Conservation (phyloP, 2,797 vertebrate genomes). For the Neostethus bicornis region DNA sequence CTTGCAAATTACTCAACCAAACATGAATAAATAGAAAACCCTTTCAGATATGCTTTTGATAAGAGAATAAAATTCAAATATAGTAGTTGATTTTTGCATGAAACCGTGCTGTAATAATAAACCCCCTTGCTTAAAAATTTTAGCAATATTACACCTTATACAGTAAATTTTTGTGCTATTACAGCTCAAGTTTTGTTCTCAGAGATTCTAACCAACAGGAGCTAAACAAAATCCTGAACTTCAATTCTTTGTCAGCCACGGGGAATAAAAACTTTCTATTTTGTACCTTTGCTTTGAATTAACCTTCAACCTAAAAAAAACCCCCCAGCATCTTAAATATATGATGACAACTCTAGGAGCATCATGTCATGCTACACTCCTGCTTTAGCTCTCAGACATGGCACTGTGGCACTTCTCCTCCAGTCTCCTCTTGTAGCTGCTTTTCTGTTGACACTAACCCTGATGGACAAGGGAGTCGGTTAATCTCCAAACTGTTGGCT, state of each 20-base stretch:
- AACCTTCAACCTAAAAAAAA: constrained; percentile 36
- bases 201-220: constrained; percentile 4
- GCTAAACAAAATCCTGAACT: constrained; percentile 31
- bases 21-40: too few relatives aligned
- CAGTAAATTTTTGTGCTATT: not conserved
- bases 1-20: too few relatives aligned
- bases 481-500: constrained; percentile 24
- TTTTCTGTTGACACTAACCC: constrained; percentile 5
- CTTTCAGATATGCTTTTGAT: too few relatives aligned
- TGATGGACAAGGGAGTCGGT: constrained; percentile 25
- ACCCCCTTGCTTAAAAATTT: constrained; percentile 30
- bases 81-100: too few relatives aligned
- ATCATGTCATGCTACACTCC: constrained; percentile 43
- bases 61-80: too few relatives aligned
- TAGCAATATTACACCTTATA: constrained; percentile 21
- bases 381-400: constrained; percentile 22
- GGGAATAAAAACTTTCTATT: constrained; percentile 26
- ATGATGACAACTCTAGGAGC: constrained; percentile 38
- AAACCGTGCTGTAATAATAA: too few relatives aligned
- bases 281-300: constrained; percentile 13
- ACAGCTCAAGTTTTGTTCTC: constrained; percentile 1
- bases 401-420: constrained; percentile 5
- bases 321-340: constrained; percentile 44
- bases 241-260: constrained; percentile 22
- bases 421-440: constrained; percentile 20